phyloP scores from a whole-genome alignment of 2,888 invertebrate species.

The Steinernema carpocapsae region DNA sequence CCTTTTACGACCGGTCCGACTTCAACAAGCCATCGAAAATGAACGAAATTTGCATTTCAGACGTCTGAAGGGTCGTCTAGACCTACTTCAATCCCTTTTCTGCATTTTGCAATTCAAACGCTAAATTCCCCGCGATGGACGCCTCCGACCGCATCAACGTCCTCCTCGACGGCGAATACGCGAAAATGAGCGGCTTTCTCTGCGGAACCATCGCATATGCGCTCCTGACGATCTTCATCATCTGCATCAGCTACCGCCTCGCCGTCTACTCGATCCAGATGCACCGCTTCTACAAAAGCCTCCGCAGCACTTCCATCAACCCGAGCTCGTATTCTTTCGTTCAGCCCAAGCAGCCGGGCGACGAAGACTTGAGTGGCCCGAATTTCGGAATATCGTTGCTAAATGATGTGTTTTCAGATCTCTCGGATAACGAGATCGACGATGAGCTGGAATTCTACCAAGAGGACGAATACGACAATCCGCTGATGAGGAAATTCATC shows the following conservation, averaged over 20 bases:
- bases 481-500: conserved; percentile 24
- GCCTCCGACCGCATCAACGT: not conserved
- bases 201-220: not conserved
- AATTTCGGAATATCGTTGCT: too few species aligned
- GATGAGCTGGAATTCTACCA: conserved; percentile 25
- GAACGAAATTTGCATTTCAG: too few species aligned
- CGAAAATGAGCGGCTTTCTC: not conserved
- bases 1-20: too few species aligned
- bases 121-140: not conserved
- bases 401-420: not conserved
- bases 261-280: not conserved
- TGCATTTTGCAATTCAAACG: too few species aligned
- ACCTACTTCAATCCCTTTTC: too few species aligned
- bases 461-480: conserved; percentile 29
- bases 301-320: conserved; percentile 14
- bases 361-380: conserved; percentile 26
- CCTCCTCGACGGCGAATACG: not conserved
- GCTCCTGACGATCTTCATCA: conserved; percentile 1
- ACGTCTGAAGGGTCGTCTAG: too few species aligned
- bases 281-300: conserved; percentile 25
- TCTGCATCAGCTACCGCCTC: conserved; percentile 7
- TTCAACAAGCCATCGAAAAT: too few species aligned
- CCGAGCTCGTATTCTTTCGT: conserved; percentile 4
- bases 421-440: conserved; percentile 20
- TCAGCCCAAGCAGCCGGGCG: not conserved